phyloP scores from a whole-genome alignment of 1,140 invertebrate species.

The Odontomachus brunneus region DNA sequence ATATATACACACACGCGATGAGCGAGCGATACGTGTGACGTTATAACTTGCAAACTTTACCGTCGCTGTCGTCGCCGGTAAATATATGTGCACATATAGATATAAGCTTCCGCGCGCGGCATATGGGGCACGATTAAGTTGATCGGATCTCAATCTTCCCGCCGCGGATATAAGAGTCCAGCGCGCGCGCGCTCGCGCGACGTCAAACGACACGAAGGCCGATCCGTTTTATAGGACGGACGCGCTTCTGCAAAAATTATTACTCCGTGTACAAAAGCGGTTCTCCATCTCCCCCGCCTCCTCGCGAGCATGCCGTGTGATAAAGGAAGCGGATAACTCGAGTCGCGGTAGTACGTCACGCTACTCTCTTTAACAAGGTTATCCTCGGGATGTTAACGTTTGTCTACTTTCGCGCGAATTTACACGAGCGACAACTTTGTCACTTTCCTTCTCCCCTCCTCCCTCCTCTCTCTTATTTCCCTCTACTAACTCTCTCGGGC shows the following conservation, averaged over 20 bases:
- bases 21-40: conserved; percentile 22
- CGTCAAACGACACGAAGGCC: conserved; percentile 22
- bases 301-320: background rate
- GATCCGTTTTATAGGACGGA: background rate
- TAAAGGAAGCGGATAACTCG: conserved; percentile 15
- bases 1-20: conserved; percentile 14
- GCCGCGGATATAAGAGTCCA: background rate
- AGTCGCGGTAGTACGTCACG: conserved; percentile 16
- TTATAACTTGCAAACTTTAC: conserved; percentile 52
- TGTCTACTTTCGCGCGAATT: conserved; percentile 30
- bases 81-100: background rate
- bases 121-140: conserved; percentile 41
- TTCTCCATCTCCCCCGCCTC: background rate
- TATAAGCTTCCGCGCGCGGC: conserved; percentile 33
- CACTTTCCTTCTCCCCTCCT: background rate
- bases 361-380: conserved; percentile 41
- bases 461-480: too few species aligned
- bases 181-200: background rate
- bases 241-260: conserved; percentile 35
- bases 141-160: conserved; percentile 53
- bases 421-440: background rate
- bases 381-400: conserved; percentile 45
- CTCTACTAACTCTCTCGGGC: background rate
- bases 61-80: conserved; percentile 26
- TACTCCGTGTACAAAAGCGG: too few species aligned